Base-by-base conservation (phyloP, 2,888 invertebrate species). In the Halictus quadricinctus region DNA sequence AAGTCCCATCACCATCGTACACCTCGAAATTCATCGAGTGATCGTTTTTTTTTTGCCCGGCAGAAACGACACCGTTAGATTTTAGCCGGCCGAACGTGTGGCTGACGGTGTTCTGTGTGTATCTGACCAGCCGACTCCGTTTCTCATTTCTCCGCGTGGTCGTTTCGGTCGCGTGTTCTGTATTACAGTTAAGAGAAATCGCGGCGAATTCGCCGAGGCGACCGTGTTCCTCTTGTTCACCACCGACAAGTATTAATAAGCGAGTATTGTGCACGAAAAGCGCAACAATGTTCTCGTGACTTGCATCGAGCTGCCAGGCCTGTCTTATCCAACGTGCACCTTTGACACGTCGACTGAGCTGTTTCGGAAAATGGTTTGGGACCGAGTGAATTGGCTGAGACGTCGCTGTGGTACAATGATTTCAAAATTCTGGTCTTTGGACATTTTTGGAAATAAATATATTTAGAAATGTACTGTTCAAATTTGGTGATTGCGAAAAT, bases 101-200 rank as follows among this genome's bases (percentile, higher is more conserved):
- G 54, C 54, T 54, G 8, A 21, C 54, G 21, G 54, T 21, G 54
- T 29, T 29, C 10, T 54, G 2, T 7, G 43, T 64, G 29, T 64
- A 29, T 64, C 29, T 54, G 41, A 74, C 58, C 21, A 58, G 58
- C 29, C 64, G 46, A n/a, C 60, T 46, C 46, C 46, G 74, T 73
- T 73, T 29, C 74, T 60, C 48, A 70, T 70, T 74, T 41, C 70
- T 70, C 73, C 36, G 54, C 69, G 54, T 50, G 48, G 66, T 72
- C 72, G 46, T 60, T 81, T 46, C 54, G 43, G 50, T 72, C 50
- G 70, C 70, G 72, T 79, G 72, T 80, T 41, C 41, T 41, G 64
- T 64, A 58, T 66, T 73, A 66, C 74, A 81, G 81, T 64, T 81
- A 70, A 81, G 83, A 81, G 83, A 76, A 81, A 83, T 81, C 75